These are phyloP conservation scores for Xylocampa areola DNA, from an alignment of 2,888 invertebrate species.

Conservation along the genomic window DNA sequence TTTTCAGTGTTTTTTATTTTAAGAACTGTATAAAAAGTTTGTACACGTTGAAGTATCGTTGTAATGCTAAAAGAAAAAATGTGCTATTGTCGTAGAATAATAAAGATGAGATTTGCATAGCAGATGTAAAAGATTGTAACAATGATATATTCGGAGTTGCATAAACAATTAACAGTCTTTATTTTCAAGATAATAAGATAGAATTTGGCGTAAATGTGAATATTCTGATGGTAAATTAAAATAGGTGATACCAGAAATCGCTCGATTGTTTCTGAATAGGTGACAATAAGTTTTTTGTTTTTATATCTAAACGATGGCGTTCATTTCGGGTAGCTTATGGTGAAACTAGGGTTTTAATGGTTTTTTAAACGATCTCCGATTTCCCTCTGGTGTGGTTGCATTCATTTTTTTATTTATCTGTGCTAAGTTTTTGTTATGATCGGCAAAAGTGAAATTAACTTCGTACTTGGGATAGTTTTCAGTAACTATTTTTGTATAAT, in stretches of 20 bases:
- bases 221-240: constrained; percentile 17
- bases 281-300: constrained; percentile 85
- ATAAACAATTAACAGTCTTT: constrained; percentile 30
- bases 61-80: constrained; percentile 67
- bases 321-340: constrained; percentile 87
- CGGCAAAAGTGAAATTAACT: constrained; percentile 18
- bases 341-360: constrained; percentile 79
- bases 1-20: constrained; percentile 32
- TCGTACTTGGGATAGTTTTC: constrained; percentile 17
- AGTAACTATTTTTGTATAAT: too few species aligned
- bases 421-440: constrained; percentile 34
- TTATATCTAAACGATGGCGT: constrained; percentile 71
- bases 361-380: constrained; percentile 82
- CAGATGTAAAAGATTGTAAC: constrained; percentile 28
- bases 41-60: constrained; percentile 57
- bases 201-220: constrained; percentile 18
- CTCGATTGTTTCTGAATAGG: constrained; percentile 85
- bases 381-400: constrained; percentile 57
- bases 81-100: constrained; percentile 63
- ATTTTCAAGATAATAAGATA: constrained; percentile 40
- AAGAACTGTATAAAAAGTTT: constrained; percentile 14
- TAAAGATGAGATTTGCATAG: constrained; percentile 70
- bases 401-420: constrained; percentile 57
- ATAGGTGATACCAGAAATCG: constrained; percentile 75
- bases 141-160: constrained; percentile 33